Base-by-base conservation (phyloP, 53 echinoderm and acorn worm species). In the Patiria pectinifera region DNA sequence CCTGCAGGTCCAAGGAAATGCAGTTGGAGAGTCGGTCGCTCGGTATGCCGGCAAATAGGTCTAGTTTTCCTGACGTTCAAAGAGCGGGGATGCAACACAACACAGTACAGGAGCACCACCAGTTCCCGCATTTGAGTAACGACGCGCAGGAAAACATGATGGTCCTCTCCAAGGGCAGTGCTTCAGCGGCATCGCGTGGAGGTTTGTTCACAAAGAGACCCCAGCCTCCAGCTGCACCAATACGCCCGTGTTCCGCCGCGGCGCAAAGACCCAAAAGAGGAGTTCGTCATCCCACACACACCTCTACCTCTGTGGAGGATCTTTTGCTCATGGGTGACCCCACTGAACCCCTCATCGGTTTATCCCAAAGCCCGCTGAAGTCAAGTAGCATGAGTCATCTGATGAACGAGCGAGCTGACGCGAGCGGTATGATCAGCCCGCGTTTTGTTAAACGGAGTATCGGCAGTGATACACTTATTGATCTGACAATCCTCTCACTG, bases 291-390 rank as follows among this genome's bases (percentile, higher is more conserved):
- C 46, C 83, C 45, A 82, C 71, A 61, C 87, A 82, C 14, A 76
- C 61, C 11, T 94, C 94, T 7, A 91, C 26, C 72, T 94, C 94
- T 26, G 86, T 82, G 25, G 91, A 94, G 82, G 94, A 94, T 14
- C 48, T 94, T 71, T 49, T 86, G 48, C 86, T 86, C 71, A 53
- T 86, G 24, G 47, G 45, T 46, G 79, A 78, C 47, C 45, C 45
- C 76, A 25, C 43, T 21, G 25, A 35, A 25, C 76, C 79, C 24
- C 3, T 24, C 10, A 4, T 74, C 24, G 18, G 24, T 5, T 74
- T n/a, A 10, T 24, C 74, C 0, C 24, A 74, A 74, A 24, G 24
- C 19, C 74, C 74, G 15, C 74, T 23, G 5, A 85, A 85, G 66
- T 85, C 85, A 35, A 85, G 66, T 66, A 85, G 85, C 69, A 85